Evolutionary conservation across 2,113 vertebrate genomes (phyloP).

Genomic region (Aplodontia rufa): DNA sequence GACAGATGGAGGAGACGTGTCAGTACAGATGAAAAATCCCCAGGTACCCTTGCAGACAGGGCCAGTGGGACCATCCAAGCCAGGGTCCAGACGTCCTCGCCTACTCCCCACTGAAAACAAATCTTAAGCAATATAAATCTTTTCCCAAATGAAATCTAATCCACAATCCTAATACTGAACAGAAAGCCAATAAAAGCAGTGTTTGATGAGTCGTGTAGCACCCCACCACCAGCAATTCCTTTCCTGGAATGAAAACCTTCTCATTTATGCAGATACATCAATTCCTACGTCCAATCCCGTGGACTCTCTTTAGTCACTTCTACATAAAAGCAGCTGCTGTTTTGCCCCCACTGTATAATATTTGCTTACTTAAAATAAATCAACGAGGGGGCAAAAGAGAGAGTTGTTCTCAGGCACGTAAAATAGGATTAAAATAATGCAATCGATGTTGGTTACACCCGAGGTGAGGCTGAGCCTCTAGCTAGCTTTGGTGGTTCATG

Average conservation of each 20-base stretch:
- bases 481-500: neutral
- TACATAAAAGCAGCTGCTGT: accelerated
- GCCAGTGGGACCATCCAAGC: neutral
- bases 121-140: neutral
- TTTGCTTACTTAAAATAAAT: neutral
- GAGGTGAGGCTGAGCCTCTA: neutral
- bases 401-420: neutral
- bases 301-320: neutral
- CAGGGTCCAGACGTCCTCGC: neutral
- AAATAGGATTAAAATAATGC: too few species aligned
- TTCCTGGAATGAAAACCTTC: neutral
- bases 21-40: neutral
- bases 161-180: neutral
- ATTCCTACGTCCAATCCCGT: neutral
- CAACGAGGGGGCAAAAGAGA: neutral
- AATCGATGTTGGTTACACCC: too few species aligned
- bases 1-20: neutral
- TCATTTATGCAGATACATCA: neutral
- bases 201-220: neutral
- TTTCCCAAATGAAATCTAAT: neutral
- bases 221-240: neutral
- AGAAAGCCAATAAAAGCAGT: neutral
- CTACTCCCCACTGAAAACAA: neutral
- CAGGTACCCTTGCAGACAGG: neutral
- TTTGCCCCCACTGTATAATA: neutral